phyloP scores from a whole-genome alignment of 92 coral and sea anemone genomes.

The Metridium senile region DNA sequence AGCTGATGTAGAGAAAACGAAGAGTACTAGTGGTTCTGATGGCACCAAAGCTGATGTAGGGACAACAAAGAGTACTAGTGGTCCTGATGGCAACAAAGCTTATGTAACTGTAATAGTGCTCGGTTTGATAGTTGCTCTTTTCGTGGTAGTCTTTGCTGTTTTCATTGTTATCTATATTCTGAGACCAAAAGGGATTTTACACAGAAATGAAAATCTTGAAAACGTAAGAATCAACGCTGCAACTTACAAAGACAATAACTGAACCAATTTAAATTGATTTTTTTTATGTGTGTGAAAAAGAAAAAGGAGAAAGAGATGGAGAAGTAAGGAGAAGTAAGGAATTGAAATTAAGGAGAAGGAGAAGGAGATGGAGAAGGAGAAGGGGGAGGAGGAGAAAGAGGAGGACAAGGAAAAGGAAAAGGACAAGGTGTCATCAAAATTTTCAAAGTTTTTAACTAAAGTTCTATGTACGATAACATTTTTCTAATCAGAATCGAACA shows the following conservation, averaged over 20 bases:
- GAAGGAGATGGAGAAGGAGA: not conserved
- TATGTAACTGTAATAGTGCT: constrained; percentile 25
- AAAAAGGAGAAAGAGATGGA: not conserved
- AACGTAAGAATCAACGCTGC: not conserved
- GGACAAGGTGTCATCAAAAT: not conserved
- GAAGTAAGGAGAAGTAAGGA: not conserved
- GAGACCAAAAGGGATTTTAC: constrained; percentile 2
- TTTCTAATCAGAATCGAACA: not conserved
- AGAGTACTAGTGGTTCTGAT: not conserved
- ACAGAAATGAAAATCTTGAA: not conserved
- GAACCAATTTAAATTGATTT: no score
- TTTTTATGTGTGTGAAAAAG: no score
- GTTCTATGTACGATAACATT: no score
- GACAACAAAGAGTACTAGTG: not conserved
- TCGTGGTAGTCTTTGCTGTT: not conserved
- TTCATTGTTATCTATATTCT: not conserved
- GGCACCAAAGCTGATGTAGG: not conserved
- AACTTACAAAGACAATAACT: not conserved
- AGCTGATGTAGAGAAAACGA: no score
- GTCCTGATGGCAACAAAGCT: not conserved
- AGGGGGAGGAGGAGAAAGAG: not conserved
- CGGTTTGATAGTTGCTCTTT: not conserved
- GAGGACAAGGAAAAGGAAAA: not conserved
- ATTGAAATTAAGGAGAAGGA: not conserved
- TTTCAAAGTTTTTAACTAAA: not conserved